These are phyloP conservation scores for Alfaro cultratus DNA, from an alignment of 2,797 vertebrate species.

Conservation along the genomic window DNA sequence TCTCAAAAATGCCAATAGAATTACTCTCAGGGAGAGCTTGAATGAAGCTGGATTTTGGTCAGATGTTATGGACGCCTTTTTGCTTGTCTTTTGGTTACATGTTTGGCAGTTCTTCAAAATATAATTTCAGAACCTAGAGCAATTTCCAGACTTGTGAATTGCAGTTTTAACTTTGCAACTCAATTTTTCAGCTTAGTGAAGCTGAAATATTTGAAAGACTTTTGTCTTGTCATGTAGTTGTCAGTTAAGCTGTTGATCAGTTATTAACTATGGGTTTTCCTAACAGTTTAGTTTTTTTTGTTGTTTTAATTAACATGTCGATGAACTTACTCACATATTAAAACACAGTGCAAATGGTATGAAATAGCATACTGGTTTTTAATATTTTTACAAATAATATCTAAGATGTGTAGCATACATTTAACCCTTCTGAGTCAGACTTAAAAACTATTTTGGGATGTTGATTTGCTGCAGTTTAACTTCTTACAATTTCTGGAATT, in stretches of 20 bases:
- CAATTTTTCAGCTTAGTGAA: neutral
- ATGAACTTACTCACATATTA: neutral
- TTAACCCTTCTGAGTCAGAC: neutral
- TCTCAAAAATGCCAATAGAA: neutral
- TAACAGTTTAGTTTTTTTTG: neutral
- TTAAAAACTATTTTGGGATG: neutral
- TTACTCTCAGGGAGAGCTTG: conserved; percentile 12
- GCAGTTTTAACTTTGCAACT: neutral
- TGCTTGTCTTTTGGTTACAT: neutral
- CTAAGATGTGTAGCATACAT: neutral
- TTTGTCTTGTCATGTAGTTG: neutral
- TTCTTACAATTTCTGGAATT: neutral
- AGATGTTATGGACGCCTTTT: neutral
- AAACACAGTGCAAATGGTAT: neutral
- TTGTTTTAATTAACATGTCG: neutral
- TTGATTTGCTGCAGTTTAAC: neutral
- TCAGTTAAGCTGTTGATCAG: neutral
- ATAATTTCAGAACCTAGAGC: neutral
- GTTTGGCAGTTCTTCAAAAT: neutral
- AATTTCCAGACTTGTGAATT: neutral
- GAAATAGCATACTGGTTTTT: neutral
- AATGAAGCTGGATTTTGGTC: neutral
- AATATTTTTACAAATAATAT: neutral
- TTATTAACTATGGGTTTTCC: neutral
- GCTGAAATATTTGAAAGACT: neutral